Evolutionary conservation across 1,140 invertebrate species (phyloP).

Genomic region (Nasonia giraulti): DNA sequence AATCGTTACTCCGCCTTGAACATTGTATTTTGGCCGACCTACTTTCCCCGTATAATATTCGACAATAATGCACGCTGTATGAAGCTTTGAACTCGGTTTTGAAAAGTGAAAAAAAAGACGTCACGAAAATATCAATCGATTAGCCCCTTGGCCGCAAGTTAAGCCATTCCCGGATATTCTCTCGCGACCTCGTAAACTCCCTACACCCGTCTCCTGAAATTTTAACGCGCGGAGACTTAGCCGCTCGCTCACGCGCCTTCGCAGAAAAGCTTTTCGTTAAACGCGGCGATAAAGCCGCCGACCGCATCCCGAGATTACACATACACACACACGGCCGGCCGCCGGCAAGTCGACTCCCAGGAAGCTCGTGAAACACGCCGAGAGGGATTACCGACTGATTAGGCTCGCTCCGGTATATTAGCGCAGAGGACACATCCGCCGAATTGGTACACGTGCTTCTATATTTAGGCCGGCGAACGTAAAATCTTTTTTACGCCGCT

Average conservation of each 20-base stretch:
- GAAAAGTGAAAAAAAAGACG: too few species aligned
- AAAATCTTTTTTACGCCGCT: slow-evolving; percentile 44
- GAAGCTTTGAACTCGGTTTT: too few species aligned
- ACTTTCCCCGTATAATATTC: background rate
- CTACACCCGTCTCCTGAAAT: background rate
- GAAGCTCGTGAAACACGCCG: slow-evolving; percentile 11
- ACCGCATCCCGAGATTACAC: slow-evolving; percentile 10
- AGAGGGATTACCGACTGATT: slow-evolving; percentile 40
- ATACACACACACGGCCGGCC: too few species aligned
- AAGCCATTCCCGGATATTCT: too few species aligned
- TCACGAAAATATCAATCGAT: background rate
- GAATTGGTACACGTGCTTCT: slow-evolving; percentile 1
- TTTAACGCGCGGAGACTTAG: slow-evolving; percentile 12
- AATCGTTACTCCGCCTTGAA: background rate
- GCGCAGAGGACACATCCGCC: background rate
- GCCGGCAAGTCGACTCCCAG: background rate
- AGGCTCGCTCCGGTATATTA: background rate
- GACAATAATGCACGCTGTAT: background rate
- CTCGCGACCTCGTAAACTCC: background rate
- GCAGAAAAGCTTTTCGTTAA: background rate
- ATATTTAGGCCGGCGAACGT: slow-evolving; percentile 30
- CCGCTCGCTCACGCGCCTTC: background rate
- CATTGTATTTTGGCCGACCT: background rate
- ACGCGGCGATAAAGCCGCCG: slow-evolving; percentile 10
- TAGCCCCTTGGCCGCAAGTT: background rate